Conservation (phyloP, 2,797 vertebrate species). For the Halcyon leucocephala region DNA sequence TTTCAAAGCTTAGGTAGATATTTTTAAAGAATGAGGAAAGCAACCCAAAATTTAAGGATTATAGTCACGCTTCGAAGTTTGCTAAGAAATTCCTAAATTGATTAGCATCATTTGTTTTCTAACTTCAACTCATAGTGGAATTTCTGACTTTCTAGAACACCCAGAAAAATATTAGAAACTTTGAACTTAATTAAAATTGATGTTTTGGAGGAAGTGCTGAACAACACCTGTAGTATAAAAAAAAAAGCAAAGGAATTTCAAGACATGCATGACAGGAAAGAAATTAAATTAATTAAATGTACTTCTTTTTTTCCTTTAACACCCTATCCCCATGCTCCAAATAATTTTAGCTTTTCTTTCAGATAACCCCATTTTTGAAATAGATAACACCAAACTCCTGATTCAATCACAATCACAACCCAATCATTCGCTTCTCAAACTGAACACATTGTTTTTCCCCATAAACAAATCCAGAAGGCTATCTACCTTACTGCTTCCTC, state of each 20-base stretch:
- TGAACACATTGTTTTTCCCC: background rate
- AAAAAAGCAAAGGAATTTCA: background rate
- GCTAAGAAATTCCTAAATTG: background rate
- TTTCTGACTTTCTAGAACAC: background rate
- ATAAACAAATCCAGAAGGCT: background rate
- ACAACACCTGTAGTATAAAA: background rate
- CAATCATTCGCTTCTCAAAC: background rate
- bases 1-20: background rate
- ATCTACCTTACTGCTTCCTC: background rate
- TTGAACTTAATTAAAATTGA: background rate
- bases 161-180: background rate
- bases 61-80: background rate
- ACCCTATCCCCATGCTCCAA: background rate
- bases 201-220: background rate
- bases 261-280: background rate
- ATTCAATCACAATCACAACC: background rate
- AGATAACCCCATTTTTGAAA: background rate
- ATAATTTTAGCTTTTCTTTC: background rate
- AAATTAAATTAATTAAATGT: background rate
- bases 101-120: background rate
- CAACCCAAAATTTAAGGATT: background rate
- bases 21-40: background rate
- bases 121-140: background rate
- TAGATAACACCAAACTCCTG: fast-evolving
- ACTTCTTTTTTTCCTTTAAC: fast-evolving